Evolutionary conservation across 2,888 invertebrate species (phyloP).

Genomic region (Ctena decussata): DNA sequence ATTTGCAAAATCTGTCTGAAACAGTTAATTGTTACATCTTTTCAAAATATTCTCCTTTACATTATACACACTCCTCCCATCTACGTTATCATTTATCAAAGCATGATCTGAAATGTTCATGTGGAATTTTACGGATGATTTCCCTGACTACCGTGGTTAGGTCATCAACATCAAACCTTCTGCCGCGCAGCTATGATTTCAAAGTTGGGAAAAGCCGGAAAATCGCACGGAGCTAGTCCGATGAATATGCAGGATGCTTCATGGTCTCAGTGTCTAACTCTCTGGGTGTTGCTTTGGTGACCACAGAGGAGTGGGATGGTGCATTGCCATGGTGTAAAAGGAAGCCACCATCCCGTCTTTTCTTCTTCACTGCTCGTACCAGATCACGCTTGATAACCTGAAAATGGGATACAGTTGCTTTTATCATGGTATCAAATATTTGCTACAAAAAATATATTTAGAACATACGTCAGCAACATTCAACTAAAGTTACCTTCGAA

Average conservation of each 20-base stretch:
- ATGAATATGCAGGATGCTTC: background rate
- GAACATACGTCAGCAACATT: background rate
- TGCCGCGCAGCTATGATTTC: background rate
- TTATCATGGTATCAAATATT: background rate
- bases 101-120: background rate
- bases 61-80: conserved; percentile 3
- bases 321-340: background rate
- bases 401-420: background rate
- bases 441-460: background rate
- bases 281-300: background rate
- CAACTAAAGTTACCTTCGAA: background rate
- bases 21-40: too few relatives aligned
- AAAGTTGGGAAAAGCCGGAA: background rate
- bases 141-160: background rate
- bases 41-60: background rate
- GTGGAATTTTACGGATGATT: background rate
- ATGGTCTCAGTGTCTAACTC: background rate
- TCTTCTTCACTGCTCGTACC: background rate
- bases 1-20: background rate
- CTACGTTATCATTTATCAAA: background rate
- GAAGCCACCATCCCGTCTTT: background rate
- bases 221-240: background rate
- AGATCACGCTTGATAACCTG: background rate
- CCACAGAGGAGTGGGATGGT: background rate
- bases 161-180: too few relatives aligned